These are phyloP conservation scores for Kryphioiulus occultus DNA, from an alignment of 2,888 invertebrate genomes.

Conservation along the genomic window DNA sequence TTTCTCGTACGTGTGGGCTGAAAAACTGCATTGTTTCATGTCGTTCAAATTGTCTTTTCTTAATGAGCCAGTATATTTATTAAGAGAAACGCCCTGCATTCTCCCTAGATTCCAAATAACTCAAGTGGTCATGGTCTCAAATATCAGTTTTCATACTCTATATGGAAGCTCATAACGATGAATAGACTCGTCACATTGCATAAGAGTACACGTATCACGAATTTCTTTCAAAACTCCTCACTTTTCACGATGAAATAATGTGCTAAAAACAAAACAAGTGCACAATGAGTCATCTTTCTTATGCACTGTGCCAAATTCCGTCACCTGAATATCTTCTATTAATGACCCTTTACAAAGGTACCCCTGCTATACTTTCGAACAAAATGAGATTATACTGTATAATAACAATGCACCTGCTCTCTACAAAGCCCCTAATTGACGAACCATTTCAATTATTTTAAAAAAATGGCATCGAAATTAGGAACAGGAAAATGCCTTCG, in stretches of 20 bases:
- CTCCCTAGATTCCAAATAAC: background rate
- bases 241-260: background rate
- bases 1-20: background rate
- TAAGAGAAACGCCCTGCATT: background rate
- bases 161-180: too few relatives aligned
- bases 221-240: background rate
- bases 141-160: background rate
- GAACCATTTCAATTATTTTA: background rate
- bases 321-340: constrained; percentile 9
- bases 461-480: constrained; percentile 2
- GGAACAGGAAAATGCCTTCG: background rate
- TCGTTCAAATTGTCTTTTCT: background rate
- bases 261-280: background rate
- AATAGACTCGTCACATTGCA: too few relatives aligned
- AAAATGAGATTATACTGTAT: background rate
- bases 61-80: background rate
- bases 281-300: background rate
- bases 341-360: background rate
- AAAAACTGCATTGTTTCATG: constrained; percentile 12
- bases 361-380: background rate
- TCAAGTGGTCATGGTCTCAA: background rate
- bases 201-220: too few relatives aligned
- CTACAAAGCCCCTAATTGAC: background rate
- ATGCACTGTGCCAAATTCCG: background rate
- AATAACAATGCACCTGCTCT: background rate